Evolutionary conservation across 2,113 vertebrate species (phyloP), one percentile per base, ranked within the genome.

Genomic region (human): DNA sequence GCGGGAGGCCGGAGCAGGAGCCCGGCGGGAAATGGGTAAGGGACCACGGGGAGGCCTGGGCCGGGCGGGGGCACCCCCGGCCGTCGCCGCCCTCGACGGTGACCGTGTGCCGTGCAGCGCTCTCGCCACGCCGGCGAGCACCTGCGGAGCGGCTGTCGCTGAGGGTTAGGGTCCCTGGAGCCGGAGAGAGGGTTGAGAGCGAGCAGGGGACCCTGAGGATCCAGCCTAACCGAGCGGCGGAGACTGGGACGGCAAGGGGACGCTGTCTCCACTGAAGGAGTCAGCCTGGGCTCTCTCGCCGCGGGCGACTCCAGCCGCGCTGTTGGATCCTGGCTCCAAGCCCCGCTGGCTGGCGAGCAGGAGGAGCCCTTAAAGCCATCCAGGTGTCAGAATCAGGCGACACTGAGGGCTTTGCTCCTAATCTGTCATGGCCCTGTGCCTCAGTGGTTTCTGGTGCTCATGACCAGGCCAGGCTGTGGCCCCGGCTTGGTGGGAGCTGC

Each of bases 1-100:
- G 98, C 97, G 92, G 98, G 98, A 95, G 98, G 98, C 98, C 92
- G 97, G 96, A 97, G 82, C 89, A 50, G 85, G 79, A 96, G 80
- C 81, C 92, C 81, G 61, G 96, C 55, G 89, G 97, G 88, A 96
- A 48, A 40, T 83, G 84, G 97, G 95, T 98, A 98, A 99, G 98
- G 98, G 98, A 98, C 98, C 97, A 96, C 61, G 97, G 82, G 48
- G 35, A 64, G 64, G 93, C 90, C 75, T 4, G 61, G 9, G 22
- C 92, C 55, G 20, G n/a, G 48, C 66, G 66, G 16, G 3, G 66
- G 66, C 30, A n/a, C 22, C 61, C 22, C 45, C 18, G 27, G 27
- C 35, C 5, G 55, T 48, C 23, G 16, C 72, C 30, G 18, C 32
- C 66, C 57, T 55, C 1, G 3, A 48, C 14, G 10, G 73, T 8